A percentile compares a stretch with the other conserved stretches of the same genome.
These are phyloP conservation scores for Haliclona indistincta DNA, from an alignment of 37 sponge, comb jelly and placozoan genomes.

Conservation along the genomic window DNA sequence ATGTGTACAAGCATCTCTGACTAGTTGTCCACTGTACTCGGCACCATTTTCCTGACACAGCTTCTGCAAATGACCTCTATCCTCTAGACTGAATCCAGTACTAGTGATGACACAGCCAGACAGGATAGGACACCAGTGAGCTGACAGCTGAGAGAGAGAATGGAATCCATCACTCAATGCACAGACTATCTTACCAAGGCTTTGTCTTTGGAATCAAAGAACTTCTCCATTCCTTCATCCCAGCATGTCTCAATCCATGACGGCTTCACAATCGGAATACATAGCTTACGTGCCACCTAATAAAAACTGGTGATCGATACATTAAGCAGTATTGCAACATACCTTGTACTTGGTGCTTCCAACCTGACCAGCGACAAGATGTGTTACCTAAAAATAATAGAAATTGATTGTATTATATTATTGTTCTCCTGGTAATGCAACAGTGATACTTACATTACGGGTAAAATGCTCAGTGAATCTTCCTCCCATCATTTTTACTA, in stretches of 20 bases:
- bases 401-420: background rate
- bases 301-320: background rate
- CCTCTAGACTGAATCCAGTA: conserved; percentile 77
- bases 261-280: conserved; percentile 72
- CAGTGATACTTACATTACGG: conserved; percentile 24
- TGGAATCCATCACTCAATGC: no score
- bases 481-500: conserved; percentile 82
- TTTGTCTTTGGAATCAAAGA: conserved; percentile 25
- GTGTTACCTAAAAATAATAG: conserved; percentile 51
- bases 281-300: conserved; percentile 66
- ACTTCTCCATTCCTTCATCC: conserved; percentile 27
- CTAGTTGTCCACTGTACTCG: conserved; percentile 80
- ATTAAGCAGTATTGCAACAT: background rate
- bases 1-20: conserved; percentile 81
- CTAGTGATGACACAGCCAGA: conserved; percentile 79
- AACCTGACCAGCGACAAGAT: conserved; percentile 88
- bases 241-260: conserved; percentile 81
- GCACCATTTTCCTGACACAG: conserved; percentile 74
- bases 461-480: conserved; percentile 58
- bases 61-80: conserved; percentile 49
- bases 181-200: conserved; percentile 41
- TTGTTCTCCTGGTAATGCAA: background rate
- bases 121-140: conserved; percentile 67
- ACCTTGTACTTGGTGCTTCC: conserved; percentile 84
- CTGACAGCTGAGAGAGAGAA: conserved; percentile 11